phyloP scores from a whole-genome alignment of 2,113 vertebrate species.

The Pterocles gutturalis region DNA sequence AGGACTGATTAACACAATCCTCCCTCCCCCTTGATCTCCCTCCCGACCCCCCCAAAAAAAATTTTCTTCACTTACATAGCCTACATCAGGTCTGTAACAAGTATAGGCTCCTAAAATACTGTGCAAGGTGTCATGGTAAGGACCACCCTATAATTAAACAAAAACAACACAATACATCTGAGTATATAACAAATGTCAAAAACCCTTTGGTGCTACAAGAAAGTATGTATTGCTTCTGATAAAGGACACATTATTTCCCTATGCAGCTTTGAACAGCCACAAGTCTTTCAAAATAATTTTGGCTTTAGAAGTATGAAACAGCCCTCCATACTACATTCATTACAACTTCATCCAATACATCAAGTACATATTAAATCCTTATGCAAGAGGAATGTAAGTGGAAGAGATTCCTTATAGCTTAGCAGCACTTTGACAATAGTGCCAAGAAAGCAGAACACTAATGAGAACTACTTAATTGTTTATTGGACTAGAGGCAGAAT shows the following conservation, averaged over 20 bases:
- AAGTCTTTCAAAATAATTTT: not conserved
- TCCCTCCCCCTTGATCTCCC: not conserved
- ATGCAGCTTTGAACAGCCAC: not conserved
- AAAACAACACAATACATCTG: not conserved
- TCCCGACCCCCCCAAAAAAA: not conserved
- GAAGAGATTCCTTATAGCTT: not conserved
- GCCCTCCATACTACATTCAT: not conserved
- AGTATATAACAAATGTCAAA: not conserved
- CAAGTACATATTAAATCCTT: not conserved
- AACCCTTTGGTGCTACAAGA: not conserved
- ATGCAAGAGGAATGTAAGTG: not conserved
- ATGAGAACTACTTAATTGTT: not conserved
- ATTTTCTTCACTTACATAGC: slow-evolving; percentile 87
- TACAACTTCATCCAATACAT: not conserved
- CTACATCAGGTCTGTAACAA: slow-evolving; percentile 94
- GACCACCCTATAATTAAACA: slow-evolving; percentile 84
- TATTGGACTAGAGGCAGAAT: not conserved
- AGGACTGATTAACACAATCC: not conserved
- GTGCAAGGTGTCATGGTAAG: slow-evolving; percentile 91
- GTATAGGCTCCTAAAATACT: slow-evolving; percentile 94
- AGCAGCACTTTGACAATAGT: not conserved
- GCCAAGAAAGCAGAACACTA: not conserved
- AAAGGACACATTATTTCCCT: not conserved
- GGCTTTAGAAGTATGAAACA: not conserved
- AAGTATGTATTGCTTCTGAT: not conserved